Evolutionary conservation across 2,888 invertebrate genomes (phyloP).

Genomic region (Hylaea fasciaria): DNA sequence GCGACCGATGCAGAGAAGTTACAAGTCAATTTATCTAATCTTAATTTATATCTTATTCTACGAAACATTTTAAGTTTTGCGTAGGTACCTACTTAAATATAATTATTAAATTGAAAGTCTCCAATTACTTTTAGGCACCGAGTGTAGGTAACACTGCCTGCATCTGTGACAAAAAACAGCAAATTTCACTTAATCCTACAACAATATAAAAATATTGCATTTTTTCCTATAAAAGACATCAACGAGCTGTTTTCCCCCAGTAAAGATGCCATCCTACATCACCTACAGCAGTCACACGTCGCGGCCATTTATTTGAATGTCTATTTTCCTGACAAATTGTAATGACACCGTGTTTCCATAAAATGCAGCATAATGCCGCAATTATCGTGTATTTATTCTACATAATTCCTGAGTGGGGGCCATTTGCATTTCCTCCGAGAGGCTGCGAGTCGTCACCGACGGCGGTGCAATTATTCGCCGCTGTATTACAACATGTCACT

Average conservation of each 20-base stretch:
- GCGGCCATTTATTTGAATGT: conserved; percentile 6
- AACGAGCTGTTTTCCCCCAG: conserved; percentile 11
- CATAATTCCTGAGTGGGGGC: conserved; percentile 38
- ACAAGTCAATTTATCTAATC: no score
- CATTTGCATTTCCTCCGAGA: conserved; percentile 44
- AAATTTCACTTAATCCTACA: no score
- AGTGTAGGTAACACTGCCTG: no score
- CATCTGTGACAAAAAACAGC: no score
- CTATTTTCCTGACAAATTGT: conserved; percentile 20
- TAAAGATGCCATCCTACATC: background rate
- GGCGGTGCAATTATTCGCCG: conserved; percentile 46
- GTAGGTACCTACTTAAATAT: no score
- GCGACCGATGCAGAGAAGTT: no score
- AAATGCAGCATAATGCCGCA: conserved; percentile 29
- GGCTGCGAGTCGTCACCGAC: conserved; percentile 25
- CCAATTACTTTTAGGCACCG: no score
- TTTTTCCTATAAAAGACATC: conserved; percentile 27
- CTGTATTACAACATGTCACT: conserved; percentile 44
- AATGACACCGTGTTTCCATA: conserved; percentile 23
- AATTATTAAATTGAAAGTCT: no score
- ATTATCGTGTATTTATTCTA: conserved; percentile 40
- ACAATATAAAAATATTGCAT: no score
- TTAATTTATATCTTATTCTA: no score
- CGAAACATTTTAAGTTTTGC: no score
- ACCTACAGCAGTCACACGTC: background rate